Conservation (phyloP, 2,888 invertebrate species). For the Argynnis bischoffii region DNA sequence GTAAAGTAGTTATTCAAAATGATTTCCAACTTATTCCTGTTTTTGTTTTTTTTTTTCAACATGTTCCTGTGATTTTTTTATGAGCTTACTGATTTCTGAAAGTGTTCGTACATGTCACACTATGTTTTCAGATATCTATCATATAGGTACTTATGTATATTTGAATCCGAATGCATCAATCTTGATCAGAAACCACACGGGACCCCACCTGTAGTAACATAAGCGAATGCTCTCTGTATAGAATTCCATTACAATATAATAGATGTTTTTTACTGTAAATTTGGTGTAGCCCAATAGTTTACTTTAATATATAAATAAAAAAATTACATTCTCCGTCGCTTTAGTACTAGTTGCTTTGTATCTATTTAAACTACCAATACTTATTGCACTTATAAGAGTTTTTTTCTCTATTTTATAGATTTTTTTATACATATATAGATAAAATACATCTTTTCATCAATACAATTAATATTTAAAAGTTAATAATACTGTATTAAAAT, state of each 20-base stretch:
- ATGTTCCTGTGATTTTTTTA: constrained; percentile 28
- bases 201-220: constrained; percentile 52
- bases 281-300: background rate
- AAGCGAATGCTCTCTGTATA: constrained; percentile 52
- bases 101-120: constrained; percentile 27
- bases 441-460: too few relatives aligned
- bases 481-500: too few relatives aligned
- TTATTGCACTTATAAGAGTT: too few relatives aligned
- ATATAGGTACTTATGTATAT: constrained; percentile 25
- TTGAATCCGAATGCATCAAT: constrained; percentile 61
- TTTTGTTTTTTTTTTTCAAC: background rate
- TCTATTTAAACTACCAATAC: too few relatives aligned
- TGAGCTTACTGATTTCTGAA: constrained; percentile 29
- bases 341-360: too few relatives aligned
- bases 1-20: too few relatives aligned
- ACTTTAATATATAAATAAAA: background rate
- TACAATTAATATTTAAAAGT: too few relatives aligned
- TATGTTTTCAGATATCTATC: constrained; percentile 31
- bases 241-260: constrained; percentile 50
- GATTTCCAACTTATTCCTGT: too few relatives aligned
- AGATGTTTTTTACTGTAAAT: background rate
- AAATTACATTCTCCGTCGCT: too few relatives aligned
- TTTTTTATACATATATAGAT: too few relatives aligned
- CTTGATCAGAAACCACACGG: constrained; percentile 68
- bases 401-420: too few relatives aligned